These are phyloP conservation scores for Nephrocerus scutellatus DNA, from an alignment of 2,888 invertebrate species.

Conservation along the genomic window DNA sequence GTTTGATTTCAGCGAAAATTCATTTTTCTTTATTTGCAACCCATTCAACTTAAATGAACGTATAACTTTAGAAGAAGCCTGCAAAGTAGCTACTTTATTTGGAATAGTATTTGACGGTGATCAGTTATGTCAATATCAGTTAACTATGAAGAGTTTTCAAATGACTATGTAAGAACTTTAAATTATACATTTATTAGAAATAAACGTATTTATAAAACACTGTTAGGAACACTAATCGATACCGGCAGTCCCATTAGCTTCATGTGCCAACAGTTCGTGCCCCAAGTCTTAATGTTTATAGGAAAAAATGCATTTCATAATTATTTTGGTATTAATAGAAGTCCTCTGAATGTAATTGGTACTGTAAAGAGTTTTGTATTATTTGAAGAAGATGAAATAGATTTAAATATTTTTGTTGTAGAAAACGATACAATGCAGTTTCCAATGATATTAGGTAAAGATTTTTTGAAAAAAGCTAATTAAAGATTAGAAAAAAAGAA, in stretches of 20 bases:
- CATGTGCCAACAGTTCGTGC: too few relatives aligned
- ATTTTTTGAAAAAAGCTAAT: neutral
- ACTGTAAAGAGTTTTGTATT: slow-evolving; percentile 1
- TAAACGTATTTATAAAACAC: too few relatives aligned
- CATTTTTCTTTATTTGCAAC: slow-evolving; percentile 5
- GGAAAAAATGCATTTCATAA: too few relatives aligned
- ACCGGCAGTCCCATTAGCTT: too few relatives aligned
- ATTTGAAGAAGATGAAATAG: slow-evolving; percentile 2
- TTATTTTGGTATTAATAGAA: too few relatives aligned
- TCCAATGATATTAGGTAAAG: neutral
- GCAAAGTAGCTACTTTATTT: slow-evolving; percentile 1
- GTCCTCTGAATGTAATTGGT: slow-evolving; percentile 1
- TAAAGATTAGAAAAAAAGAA: too few relatives aligned
- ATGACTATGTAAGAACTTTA: too few relatives aligned
- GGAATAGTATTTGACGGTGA: slow-evolving; percentile 4
- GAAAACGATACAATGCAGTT: slow-evolving; percentile 1
- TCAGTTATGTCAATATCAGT: too few relatives aligned
- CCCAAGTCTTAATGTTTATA: too few relatives aligned
- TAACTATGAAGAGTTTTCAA: too few relatives aligned
- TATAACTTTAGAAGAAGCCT: slow-evolving; percentile 2
- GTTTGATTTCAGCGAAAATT: slow-evolving; percentile 7
- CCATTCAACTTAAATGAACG: slow-evolving; percentile 6
- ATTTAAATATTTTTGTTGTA: slow-evolving; percentile 3
- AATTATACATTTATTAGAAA: too few relatives aligned
- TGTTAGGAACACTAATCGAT: too few relatives aligned